These are phyloP conservation scores for Calycopis cecrops DNA, from an alignment of 1,140 invertebrate species.

Conservation along the genomic window DNA sequence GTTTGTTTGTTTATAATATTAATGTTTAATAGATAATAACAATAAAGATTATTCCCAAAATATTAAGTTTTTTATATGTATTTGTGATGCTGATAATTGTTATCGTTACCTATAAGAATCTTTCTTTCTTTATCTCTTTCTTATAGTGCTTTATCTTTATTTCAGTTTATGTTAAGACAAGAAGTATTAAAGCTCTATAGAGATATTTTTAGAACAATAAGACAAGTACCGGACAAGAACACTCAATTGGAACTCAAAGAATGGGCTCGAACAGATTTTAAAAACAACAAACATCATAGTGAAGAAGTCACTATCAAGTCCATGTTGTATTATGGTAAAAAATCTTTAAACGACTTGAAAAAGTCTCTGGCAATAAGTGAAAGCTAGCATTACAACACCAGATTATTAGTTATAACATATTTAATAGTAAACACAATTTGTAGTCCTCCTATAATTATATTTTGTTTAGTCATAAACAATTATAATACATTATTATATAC, in stretches of 20 bases:
- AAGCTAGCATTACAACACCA: conserved; percentile 24
- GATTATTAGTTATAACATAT: not conserved
- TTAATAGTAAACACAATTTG: no score
- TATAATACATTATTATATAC: no score
- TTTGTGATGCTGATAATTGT: no score
- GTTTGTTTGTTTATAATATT: no score
- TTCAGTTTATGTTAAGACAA: conserved; percentile 85
- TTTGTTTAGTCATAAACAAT: no score
- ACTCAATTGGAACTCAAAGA: conserved; percentile 79
- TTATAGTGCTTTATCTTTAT: conserved; percentile 14
- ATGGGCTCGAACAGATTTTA: conserved; percentile 84
- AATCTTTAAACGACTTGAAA: conserved; percentile 80
- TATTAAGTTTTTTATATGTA: no score
- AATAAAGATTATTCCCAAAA: no score
- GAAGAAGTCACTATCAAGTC: conserved; percentile 84
- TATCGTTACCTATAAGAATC: no score
- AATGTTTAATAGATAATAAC: no score
- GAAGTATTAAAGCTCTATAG: conserved; percentile 86
- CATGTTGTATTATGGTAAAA: conserved; percentile 81
- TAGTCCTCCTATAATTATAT: no score
- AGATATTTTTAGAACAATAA: conserved; percentile 81
- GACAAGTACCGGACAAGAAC: conserved; percentile 78
- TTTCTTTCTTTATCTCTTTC: not conserved
- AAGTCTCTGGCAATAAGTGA: conserved; percentile 77
- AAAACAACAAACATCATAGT: conserved; percentile 78